Conservation (phyloP, 2,888 invertebrate species). For the Hesperia comma region DNA sequence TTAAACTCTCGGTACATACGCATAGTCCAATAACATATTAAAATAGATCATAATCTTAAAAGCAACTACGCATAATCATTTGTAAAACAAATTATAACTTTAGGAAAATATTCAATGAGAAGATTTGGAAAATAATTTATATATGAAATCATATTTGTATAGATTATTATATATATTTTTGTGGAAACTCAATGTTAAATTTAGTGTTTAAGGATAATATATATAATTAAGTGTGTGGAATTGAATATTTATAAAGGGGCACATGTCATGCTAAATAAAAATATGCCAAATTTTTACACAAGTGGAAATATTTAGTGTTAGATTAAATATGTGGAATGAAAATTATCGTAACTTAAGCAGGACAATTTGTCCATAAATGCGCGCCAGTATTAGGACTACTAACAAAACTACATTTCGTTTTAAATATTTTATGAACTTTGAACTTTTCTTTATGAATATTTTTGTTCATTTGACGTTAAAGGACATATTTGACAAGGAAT, state of each 20-base stretch:
- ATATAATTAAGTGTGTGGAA: slow-evolving; percentile 18
- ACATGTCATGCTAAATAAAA: slow-evolving; percentile 11
- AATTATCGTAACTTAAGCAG: too few species aligned
- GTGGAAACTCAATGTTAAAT: slow-evolving; percentile 22
- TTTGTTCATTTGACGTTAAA: too few species aligned
- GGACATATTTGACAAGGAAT: too few species aligned
- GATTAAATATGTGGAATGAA: background rate
- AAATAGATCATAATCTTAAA: background rate
- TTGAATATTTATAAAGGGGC: slow-evolving; percentile 12
- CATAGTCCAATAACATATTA: slow-evolving; percentile 26
- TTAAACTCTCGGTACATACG: slow-evolving; percentile 11
- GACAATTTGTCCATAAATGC: background rate
- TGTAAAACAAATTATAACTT: slow-evolving; percentile 27
- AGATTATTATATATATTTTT: slow-evolving; percentile 27
- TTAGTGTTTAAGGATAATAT: slow-evolving; percentile 12
- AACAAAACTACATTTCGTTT: too few species aligned
- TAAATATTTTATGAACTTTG: too few species aligned
- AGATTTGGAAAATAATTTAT: slow-evolving; percentile 31
- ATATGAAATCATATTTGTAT: slow-evolving; percentile 28
- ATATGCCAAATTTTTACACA: slow-evolving; percentile 5
- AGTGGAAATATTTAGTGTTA: background rate
- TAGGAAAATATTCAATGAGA: slow-evolving; percentile 22
- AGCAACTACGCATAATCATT: slow-evolving; percentile 18
- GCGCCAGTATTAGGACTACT: background rate
- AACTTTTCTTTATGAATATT: too few species aligned